A percentile compares a stretch with the other conserved stretches of the same genome.
phyloP scores from a whole-genome alignment of 2,888 invertebrate species.

The Zele albiditarsus region DNA sequence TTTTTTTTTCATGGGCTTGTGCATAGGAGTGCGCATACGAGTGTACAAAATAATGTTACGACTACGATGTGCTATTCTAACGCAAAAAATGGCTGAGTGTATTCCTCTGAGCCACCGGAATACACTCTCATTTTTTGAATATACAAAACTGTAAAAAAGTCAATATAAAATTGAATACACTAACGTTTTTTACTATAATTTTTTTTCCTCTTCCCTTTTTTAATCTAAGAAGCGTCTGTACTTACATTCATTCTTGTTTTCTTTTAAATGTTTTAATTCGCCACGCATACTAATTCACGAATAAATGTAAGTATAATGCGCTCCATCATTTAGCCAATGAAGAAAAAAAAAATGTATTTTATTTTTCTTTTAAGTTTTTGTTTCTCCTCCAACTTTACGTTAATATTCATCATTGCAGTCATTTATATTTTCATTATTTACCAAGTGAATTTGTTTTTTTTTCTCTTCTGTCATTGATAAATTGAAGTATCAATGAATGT shows the following conservation, averaged over 20 bases:
- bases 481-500: not conserved
- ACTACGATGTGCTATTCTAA: conserved; percentile 54
- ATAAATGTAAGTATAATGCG: conserved; percentile 50
- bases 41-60: conserved; percentile 54
- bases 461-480: not conserved
- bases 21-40: conserved; percentile 49
- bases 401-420: not conserved
- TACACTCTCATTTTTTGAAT: conserved; percentile 59
- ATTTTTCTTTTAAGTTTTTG: conserved; percentile 14
- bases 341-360: conserved; percentile 38
- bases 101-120: conserved; percentile 65
- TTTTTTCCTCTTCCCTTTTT: conserved; percentile 40
- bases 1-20: conserved; percentile 37
- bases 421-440: conserved; percentile 9
- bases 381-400: not conserved
- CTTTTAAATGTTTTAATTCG: conserved; percentile 4
- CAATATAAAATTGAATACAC: conserved; percentile 61
- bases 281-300: conserved; percentile 46
- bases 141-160: conserved; percentile 64
- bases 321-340: conserved; percentile 48
- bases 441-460: conserved; percentile 6
- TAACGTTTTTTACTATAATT: conserved; percentile 48
- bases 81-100: conserved; percentile 58
- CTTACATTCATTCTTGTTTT: conserved; percentile 40
- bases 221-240: conserved; percentile 50